phyloP scores from a whole-genome alignment of 1,140 invertebrate genomes.

The Centruroides vittatus region DNA sequence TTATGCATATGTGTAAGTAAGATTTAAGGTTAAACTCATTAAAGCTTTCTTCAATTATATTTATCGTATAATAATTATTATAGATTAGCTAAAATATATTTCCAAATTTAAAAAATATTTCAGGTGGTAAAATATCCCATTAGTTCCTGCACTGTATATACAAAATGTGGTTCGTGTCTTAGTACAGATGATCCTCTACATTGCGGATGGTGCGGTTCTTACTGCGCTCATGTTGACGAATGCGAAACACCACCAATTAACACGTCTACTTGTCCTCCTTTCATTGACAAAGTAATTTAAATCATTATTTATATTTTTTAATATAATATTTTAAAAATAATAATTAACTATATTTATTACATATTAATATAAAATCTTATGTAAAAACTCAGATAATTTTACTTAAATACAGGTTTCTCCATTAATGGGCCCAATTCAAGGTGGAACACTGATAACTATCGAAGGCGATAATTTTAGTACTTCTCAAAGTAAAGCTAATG shows the following conservation, averaged over 20 bases:
- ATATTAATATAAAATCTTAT: neutral
- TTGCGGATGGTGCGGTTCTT: conserved; percentile 27
- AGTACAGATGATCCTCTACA: conserved; percentile 22
- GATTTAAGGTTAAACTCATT: no score
- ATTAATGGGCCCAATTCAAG: conserved; percentile 24
- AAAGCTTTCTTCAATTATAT: no score
- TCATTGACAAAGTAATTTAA: conserved; percentile 15
- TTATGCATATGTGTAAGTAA: no score
- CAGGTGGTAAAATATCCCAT: conserved; percentile 26
- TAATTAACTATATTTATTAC: neutral
- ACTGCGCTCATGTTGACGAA: conserved; percentile 20
- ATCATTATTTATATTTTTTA: neutral
- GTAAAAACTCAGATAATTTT: neutral
- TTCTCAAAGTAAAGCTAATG: neutral
- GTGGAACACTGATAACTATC: conserved; percentile 26
- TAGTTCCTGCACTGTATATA: conserved; percentile 23
- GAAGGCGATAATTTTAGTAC: conserved; percentile 28
- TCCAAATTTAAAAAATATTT: no score
- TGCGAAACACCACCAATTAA: conserved; percentile 17
- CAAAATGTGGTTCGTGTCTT: conserved; percentile 25
- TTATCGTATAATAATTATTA: no score
- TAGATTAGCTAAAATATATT: no score
- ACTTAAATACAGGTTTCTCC: conserved; percentile 24
- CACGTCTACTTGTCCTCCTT: conserved; percentile 16
- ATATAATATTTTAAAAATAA: neutral